Conservation (phyloP, 2,888 invertebrate genomes). For the Leptothorax acervorum region DNA sequence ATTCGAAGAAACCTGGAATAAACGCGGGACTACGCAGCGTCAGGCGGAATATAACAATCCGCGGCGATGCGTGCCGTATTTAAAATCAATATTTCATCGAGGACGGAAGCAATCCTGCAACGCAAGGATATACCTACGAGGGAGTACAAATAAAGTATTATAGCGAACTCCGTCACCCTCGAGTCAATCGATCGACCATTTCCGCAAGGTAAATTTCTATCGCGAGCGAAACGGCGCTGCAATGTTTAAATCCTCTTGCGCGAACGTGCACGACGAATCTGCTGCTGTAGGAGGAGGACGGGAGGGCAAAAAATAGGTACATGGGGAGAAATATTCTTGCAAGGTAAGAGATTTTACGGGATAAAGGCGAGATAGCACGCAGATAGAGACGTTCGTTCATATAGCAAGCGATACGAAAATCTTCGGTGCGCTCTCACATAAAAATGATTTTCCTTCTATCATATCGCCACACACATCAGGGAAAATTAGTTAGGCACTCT, state of each 20-base stretch:
- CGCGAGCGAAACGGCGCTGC: slow-evolving; percentile 25
- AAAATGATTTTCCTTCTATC: slow-evolving; percentile 44
- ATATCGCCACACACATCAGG: not conserved
- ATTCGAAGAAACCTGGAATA: slow-evolving; percentile 4
- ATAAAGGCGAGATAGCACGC: slow-evolving; percentile 18
- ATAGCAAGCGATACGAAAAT: slow-evolving; percentile 18
- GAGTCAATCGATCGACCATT: slow-evolving; percentile 53
- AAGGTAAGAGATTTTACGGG: slow-evolving; percentile 48
- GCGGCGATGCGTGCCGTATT: slow-evolving; percentile 35
- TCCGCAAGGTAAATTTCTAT: slow-evolving; percentile 43
- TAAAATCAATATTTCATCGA: slow-evolving; percentile 56
- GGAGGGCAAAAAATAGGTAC: not conserved
- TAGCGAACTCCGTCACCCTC: slow-evolving; percentile 43
- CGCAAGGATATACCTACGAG: slow-evolving; percentile 34
- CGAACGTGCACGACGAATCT: slow-evolving; percentile 37
- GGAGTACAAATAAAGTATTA: slow-evolving; percentile 53
- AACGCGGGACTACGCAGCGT: not conserved
- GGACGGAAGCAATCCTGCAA: slow-evolving; percentile 46
- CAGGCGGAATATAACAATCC: slow-evolving; percentile 43
- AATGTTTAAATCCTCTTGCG: slow-evolving; percentile 52
- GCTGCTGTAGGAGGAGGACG: not conserved
- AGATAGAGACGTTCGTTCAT: slow-evolving; percentile 35
- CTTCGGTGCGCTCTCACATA: slow-evolving; percentile 5
- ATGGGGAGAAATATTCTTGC: slow-evolving; percentile 49
- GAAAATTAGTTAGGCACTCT: slow-evolving; percentile 25